Conservation (phyloP, 1,140 invertebrate species). For the Lordiphosa clarofinis region DNA sequence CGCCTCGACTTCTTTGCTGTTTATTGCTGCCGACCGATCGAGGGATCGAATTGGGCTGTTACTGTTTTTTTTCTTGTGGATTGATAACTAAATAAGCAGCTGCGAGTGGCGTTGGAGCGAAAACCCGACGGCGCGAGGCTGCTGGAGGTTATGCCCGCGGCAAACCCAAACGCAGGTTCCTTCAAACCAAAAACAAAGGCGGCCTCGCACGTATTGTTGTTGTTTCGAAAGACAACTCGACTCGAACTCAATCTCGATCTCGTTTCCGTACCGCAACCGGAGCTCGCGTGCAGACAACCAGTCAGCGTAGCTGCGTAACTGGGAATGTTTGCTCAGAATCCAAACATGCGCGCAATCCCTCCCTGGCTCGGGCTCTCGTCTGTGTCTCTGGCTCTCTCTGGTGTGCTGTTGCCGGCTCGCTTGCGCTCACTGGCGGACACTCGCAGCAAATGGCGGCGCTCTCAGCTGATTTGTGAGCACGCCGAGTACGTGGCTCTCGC, state of each 20-base stretch:
- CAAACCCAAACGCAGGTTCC: background rate
- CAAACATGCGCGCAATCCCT: constrained; percentile 27
- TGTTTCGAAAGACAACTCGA: constrained; percentile 10
- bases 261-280: constrained; percentile 11
- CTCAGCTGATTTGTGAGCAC: constrained; percentile 64
- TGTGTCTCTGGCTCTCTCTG: constrained; percentile 7
- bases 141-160: background rate
- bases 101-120: background rate
- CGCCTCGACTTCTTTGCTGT: constrained; percentile 23
- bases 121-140: constrained; percentile 6
- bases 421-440: constrained; percentile 18
- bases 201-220: background rate
- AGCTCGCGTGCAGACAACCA: constrained; percentile 52
- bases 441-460: constrained; percentile 68
- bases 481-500: constrained; percentile 40
- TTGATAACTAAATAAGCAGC: constrained; percentile 28
- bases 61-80: constrained; percentile 11
- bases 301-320: constrained; percentile 60
- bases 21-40: constrained; percentile 18
- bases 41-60: constrained; percentile 9
- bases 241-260: constrained; percentile 22
- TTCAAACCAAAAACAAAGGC: constrained; percentile 1
- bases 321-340: constrained; percentile 53
- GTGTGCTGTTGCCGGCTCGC: constrained; percentile 11
- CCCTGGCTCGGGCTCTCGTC: constrained; percentile 6